These are phyloP conservation scores for Vespertilio murinus DNA, from an alignment of 2,797 vertebrate species.

Conservation along the genomic window DNA sequence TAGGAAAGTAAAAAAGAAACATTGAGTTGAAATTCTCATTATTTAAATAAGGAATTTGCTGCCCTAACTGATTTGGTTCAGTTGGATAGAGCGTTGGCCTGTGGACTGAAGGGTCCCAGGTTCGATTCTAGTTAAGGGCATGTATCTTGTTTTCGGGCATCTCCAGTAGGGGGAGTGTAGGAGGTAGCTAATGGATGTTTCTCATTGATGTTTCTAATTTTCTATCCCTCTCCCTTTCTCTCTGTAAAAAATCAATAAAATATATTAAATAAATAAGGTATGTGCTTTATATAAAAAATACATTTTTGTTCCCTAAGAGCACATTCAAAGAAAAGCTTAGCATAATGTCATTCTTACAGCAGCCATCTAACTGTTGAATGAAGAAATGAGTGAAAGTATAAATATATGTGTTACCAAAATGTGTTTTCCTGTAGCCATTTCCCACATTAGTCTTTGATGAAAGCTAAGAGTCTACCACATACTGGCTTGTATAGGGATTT, in stretches of 20 bases:
- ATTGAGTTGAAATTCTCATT: background rate
- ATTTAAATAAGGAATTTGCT: constrained; percentile 9
- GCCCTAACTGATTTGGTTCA: too few relatives aligned
- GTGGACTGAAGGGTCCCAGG: too few relatives aligned
- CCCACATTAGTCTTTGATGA: background rate
- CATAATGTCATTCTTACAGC: background rate
- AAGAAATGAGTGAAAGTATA: background rate
- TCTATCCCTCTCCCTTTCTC: too few relatives aligned
- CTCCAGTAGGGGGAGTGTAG: too few relatives aligned
- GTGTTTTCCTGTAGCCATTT: background rate
- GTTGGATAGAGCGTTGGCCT: too few relatives aligned
- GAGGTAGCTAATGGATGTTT: too few relatives aligned
- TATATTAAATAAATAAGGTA: background rate
- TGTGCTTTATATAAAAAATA: constrained; percentile 1
- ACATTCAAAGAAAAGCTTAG: background rate
- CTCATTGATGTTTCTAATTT: too few relatives aligned
- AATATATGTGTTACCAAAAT: background rate
- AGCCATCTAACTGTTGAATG: background rate
- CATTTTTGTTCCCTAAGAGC: background rate
- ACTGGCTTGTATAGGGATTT: background rate
- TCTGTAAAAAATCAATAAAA: too few relatives aligned
- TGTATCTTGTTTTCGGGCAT: too few relatives aligned
- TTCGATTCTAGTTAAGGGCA: too few relatives aligned
- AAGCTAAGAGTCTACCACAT: background rate
- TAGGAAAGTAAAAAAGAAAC: constrained; percentile 13